phyloP scores from a whole-genome alignment of 2,797 vertebrate species.

The Hemibagrus guttatus region DNA sequence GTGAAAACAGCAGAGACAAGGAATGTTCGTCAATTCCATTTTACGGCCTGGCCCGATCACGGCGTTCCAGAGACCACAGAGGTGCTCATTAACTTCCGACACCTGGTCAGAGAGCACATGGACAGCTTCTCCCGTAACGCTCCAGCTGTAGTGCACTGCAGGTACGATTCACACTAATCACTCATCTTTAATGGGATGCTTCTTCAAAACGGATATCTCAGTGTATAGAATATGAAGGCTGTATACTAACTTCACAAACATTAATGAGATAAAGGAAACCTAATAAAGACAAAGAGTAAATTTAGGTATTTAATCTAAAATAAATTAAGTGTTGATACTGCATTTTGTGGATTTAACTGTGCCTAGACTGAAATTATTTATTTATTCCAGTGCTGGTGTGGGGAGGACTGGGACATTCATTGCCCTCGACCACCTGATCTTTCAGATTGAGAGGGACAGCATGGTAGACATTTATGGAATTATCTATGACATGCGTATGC shows the following conservation, averaged over 20 bases:
- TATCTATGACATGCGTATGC: slow-evolving; percentile 90
- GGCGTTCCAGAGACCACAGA: slow-evolving; percentile 91
- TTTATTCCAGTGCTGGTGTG: slow-evolving; percentile 85
- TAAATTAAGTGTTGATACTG: not conserved
- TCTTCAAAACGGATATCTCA: not conserved
- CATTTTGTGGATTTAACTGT: not conserved
- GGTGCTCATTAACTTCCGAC: slow-evolving; percentile 91
- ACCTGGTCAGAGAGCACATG: slow-evolving; percentile 90
- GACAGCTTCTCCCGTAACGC: slow-evolving; percentile 82
- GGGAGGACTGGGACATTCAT: slow-evolving; percentile 95
- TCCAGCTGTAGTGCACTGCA: slow-evolving; percentile 94
- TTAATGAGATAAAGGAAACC: not conserved
- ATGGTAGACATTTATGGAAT: slow-evolving; percentile 85
- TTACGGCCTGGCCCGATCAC: slow-evolving; percentile 96
- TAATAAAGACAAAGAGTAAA: not conserved
- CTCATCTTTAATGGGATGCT: not conserved
- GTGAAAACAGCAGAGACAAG: slow-evolving; percentile 82
- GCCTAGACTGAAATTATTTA: not conserved
- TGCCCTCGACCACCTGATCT: slow-evolving; percentile 88
- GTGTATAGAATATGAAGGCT: not conserved
- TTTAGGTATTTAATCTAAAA: not conserved
- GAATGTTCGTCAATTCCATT: slow-evolving; percentile 89
- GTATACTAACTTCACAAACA: not conserved
- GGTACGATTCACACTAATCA: slow-evolving; percentile 69
- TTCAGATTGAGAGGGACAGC: slow-evolving; percentile 91